These are phyloP conservation scores for Emys orbicularis DNA, from an alignment of 2,797 vertebrate species.

Conservation along the genomic window DNA sequence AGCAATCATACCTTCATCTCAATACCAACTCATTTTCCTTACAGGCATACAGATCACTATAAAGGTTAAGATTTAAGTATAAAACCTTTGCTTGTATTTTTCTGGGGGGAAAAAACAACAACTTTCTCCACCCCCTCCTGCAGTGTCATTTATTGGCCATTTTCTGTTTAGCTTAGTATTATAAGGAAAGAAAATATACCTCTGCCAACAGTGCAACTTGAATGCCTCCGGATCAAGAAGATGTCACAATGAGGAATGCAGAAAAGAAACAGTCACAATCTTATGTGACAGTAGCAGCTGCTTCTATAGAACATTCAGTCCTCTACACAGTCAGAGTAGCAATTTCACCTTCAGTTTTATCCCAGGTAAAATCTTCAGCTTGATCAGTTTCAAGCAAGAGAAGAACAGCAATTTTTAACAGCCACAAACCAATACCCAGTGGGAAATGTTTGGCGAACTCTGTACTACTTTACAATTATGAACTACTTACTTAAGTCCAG, in stretches of 20 bases:
- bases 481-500: slow-evolving; percentile 29
- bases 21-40: slow-evolving; percentile 16
- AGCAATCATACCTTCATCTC: not conserved
- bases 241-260: slow-evolving; percentile 35
- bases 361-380: slow-evolving; percentile 1
- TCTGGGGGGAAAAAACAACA: not conserved
- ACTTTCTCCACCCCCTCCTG: not conserved
- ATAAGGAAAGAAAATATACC: slow-evolving; percentile 8
- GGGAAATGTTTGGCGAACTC: not conserved
- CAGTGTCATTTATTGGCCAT: not conserved
- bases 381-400: slow-evolving; percentile 4
- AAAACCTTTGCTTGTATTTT: not conserved
- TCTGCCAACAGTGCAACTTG: slow-evolving; percentile 10
- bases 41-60: not conserved
- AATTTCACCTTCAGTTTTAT: not conserved
- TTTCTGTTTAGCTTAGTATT: not conserved
- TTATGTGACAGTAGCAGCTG: slow-evolving; percentile 61
- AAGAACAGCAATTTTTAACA: not conserved
- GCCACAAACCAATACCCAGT: slow-evolving; percentile 4
- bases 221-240: slow-evolving; percentile 30
- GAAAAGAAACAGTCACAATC: slow-evolving; percentile 11
- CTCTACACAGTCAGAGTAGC: not conserved
- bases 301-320: slow-evolving; percentile 37
- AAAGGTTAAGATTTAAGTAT: not conserved
- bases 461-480: slow-evolving; percentile 15